Evolutionary conservation across 2,113 vertebrate genomes (phyloP).

Genomic region (Oreochromis aureus): DNA sequence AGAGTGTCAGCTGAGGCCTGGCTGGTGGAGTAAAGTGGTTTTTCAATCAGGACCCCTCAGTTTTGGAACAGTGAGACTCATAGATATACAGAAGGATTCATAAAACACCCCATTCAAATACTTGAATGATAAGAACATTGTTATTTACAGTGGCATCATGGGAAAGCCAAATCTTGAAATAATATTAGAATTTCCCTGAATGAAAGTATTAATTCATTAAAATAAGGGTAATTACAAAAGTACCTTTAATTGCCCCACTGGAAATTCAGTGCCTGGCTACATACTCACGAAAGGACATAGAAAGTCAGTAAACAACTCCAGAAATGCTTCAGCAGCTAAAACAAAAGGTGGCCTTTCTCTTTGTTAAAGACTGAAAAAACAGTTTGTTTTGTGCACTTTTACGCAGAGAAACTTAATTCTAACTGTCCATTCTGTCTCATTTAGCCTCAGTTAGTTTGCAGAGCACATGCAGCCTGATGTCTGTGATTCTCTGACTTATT

Average conservation of each 20-base stretch:
- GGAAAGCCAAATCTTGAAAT: neutral
- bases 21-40: neutral
- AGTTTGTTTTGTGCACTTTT: neutral
- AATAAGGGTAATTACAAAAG: neutral
- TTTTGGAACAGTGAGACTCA: neutral
- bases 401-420: slow-evolving; percentile 14
- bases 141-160: neutral
- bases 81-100: neutral
- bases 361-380: neutral
- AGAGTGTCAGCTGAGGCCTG: fast-evolving
- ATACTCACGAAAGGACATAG: fast-evolving
- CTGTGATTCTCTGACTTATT: slow-evolving; percentile 50
- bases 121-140: neutral
- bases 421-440: slow-evolving; percentile 32
- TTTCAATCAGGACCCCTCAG: neutral
- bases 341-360: neutral
- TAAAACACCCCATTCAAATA: neutral
- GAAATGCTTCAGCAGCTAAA: fast-evolving
- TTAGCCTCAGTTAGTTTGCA: neutral
- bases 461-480: slow-evolving; percentile 58
- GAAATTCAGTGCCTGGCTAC: neutral
- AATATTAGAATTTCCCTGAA: neutral
- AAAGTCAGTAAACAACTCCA: neutral
- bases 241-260: fast-evolving
- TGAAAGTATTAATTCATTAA: neutral